phyloP scores from a whole-genome alignment of 2,888 invertebrate genomes.

The Cristatella mucedo region DNA sequence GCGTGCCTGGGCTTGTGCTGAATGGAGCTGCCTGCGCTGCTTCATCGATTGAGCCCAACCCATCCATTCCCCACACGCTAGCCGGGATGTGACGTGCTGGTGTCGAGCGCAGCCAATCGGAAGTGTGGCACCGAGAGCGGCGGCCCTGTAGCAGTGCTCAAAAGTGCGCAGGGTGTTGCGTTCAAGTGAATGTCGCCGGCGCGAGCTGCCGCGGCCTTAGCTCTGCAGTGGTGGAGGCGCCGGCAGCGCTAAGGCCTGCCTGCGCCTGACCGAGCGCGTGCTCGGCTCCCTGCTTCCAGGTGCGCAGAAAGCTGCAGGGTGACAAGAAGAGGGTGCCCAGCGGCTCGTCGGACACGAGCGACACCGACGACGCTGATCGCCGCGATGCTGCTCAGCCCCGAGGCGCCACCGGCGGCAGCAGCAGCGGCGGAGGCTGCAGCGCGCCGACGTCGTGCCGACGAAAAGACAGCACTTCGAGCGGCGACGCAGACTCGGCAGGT shows the following conservation, averaged over 20 bases:
- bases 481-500: too few relatives aligned
- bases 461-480: too few relatives aligned
- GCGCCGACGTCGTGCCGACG: conserved; percentile 6
- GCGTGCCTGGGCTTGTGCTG: too few relatives aligned
- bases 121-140: too few relatives aligned
- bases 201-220: neutral
- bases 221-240: too few relatives aligned
- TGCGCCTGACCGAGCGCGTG: neutral
- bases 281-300: neutral
- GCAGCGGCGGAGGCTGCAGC: neutral
- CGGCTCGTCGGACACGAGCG: conserved; percentile 7
- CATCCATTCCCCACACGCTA: too few relatives aligned
- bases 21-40: too few relatives aligned
- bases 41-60: too few relatives aligned
- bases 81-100: too few relatives aligned
- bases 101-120: too few relatives aligned
- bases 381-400: neutral
- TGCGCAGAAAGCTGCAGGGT: conserved; percentile 3
- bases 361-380: conserved; percentile 2
- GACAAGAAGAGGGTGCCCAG: conserved; percentile 3
- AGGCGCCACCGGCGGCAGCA: neutral
- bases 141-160: too few relatives aligned
- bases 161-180: too few relatives aligned
- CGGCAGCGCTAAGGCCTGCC: conserved; percentile 13
- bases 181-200: neutral